phyloP scores from a whole-genome alignment of 2,797 vertebrate genomes.

The Nyctibius grandis region DNA sequence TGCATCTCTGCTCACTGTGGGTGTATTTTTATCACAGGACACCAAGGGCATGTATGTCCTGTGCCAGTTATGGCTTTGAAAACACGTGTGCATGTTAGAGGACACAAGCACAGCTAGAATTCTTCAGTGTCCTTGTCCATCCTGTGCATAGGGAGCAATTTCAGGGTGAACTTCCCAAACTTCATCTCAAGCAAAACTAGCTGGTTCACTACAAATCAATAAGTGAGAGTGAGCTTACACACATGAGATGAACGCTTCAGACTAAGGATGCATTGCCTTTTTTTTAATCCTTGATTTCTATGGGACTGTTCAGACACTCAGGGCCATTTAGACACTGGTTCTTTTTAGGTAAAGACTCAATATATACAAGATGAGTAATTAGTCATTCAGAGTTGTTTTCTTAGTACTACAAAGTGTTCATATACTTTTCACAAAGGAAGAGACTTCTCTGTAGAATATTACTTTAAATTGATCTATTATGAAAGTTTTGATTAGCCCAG shows the following conservation, averaged over 20 bases:
- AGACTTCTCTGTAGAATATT: neutral
- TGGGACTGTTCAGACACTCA: neutral
- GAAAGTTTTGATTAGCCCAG: neutral
- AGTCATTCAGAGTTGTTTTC: neutral
- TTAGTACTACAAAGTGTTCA: neutral
- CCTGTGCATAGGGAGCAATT: neutral
- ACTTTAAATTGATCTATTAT: neutral
- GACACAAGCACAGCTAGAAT: neutral
- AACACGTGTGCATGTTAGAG: rapidly evolving
- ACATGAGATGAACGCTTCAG: neutral
- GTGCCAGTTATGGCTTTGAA: neutral
- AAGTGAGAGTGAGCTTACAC: neutral
- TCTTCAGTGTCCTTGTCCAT: neutral
- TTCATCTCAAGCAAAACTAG: neutral
- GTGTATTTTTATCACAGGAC: neutral
- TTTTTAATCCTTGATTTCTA: neutral
- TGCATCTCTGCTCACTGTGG: neutral
- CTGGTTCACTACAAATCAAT: neutral
- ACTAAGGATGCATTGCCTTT: neutral
- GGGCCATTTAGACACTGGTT: neutral
- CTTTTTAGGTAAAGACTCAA: neutral
- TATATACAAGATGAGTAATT: neutral
- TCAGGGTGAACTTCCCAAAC: neutral
- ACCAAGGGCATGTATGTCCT: rapidly evolving
- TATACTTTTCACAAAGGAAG: neutral